Base-by-base conservation (phyloP, 2,797 vertebrate genomes). In the Amblyopsis hoosieri region DNA sequence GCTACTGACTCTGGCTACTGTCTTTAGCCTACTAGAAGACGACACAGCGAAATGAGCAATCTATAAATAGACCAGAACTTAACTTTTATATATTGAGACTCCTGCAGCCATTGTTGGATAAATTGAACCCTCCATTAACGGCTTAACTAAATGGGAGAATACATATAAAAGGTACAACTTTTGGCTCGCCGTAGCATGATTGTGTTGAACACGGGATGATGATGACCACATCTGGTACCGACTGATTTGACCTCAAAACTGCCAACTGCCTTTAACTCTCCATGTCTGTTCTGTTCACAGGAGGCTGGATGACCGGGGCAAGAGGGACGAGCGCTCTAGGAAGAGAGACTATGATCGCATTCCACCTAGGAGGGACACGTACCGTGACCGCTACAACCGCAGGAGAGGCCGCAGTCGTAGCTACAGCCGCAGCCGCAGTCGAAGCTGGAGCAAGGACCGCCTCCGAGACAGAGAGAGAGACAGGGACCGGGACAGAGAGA, bases 371-470 rank as follows among this genome's bases (percentile, higher is more conserved):
- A 93, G 97, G 74, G 98, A 99, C 82, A 97, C 95, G 0, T 99
- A 99, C 58, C 93, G 97, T 8, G 97, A 99, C 3, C 92, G 98
- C 0, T 99, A 99, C 50, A 99, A 97, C 74, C 93, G 98, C 60
- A 91, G 97, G 68, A 92, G 98, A 72, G 98, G 96, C 0, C 94
- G 95, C 54, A 98, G 96, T 80, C 92, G 94, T 45, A 98, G 94
- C 83, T 97, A 95, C 78, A 99, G 95, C 79, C 93, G 95, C 13
- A 99, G 97, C 80, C 93, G 96, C 4, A 99, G 97, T 68, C 91
- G 95, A 55, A 98, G 97, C 73, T 97, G 96, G 96, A 97, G 96
- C 91, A 98, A 97, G 84, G 97, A 97, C 75, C 91, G 94, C 5
- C 60, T 92, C 49, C 92, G 97, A 4, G 97, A 98, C 67, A 90